A percentile compares a stretch with the other conserved stretches of the same genome.
phyloP scores from a whole-genome alignment of 2,797 vertebrate species.

The Knipowitschia caucasica region DNA sequence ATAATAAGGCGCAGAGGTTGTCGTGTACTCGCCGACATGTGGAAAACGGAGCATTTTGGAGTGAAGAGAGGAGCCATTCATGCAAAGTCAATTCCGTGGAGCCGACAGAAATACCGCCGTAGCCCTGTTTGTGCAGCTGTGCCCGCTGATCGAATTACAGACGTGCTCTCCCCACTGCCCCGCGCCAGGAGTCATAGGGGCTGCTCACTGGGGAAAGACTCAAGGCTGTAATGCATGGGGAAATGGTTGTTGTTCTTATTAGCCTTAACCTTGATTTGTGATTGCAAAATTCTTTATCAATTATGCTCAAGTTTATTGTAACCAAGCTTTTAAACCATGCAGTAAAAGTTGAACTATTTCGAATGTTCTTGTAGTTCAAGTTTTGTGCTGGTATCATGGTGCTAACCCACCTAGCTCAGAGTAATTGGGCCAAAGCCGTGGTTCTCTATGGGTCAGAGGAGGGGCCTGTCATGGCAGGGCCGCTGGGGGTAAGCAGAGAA shows the following conservation, averaged over 20 bases:
- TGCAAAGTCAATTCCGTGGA: slow-evolving; percentile 91
- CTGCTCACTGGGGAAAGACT: slow-evolving; percentile 2
- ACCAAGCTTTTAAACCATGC: background rate
- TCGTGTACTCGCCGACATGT: slow-evolving; percentile 88
- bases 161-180: slow-evolving; percentile 74
- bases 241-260: background rate
- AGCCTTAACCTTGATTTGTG: background rate
- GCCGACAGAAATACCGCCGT: slow-evolving; percentile 87
- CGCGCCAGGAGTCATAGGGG: slow-evolving; percentile 33
- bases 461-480: slow-evolving; percentile 74
- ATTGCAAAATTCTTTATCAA: background rate
- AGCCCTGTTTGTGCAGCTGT: slow-evolving; percentile 97
- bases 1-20: slow-evolving; percentile 62
- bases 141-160: slow-evolving; percentile 90
- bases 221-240: slow-evolving; percentile 1
- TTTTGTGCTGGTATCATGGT: background rate
- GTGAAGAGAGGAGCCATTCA: slow-evolving; percentile 68
- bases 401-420: slow-evolving; percentile 53
- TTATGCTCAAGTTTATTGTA: background rate
- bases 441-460: slow-evolving; percentile 64
- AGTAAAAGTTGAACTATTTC: background rate
- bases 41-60: slow-evolving; percentile 84
- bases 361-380: background rate
- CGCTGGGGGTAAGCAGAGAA: slow-evolving; percentile 81
- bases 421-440: slow-evolving; percentile 59